Conservation (phyloP, 2,888 invertebrate genomes). For the Polymixis flavicincta region DNA sequence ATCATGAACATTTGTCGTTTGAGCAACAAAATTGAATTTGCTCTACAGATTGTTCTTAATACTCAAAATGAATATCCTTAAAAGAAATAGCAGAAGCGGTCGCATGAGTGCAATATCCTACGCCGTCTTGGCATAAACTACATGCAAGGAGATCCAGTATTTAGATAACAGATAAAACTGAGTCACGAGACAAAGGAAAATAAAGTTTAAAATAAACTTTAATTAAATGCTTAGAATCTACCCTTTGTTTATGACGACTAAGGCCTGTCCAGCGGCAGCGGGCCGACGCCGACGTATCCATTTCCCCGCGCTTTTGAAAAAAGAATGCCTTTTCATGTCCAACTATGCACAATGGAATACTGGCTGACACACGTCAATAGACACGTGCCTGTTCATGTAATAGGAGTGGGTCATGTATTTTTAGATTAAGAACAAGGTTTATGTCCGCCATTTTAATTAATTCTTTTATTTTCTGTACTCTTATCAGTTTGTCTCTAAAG, state of each 20-base stretch:
- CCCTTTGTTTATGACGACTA: slow-evolving; percentile 74
- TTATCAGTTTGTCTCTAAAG: neutral
- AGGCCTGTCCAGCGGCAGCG: slow-evolving; percentile 59
- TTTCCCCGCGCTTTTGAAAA: slow-evolving; percentile 71
- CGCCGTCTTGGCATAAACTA: slow-evolving; percentile 55
- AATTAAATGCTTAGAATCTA: slow-evolving; percentile 80
- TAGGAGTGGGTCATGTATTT: slow-evolving; percentile 34
- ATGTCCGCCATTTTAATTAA: neutral
- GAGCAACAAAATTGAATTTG: neutral
- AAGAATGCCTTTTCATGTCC: slow-evolving; percentile 52
- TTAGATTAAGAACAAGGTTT: slow-evolving; percentile 30
- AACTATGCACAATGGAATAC: slow-evolving; percentile 42
- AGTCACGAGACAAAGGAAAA: slow-evolving; percentile 75
- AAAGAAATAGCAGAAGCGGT: slow-evolving; percentile 19
- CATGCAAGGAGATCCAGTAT: slow-evolving; percentile 68
- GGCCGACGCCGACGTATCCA: slow-evolving; percentile 65
- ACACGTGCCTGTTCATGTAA: slow-evolving; percentile 27
- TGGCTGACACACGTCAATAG: slow-evolving; percentile 44
- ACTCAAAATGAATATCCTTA: slow-evolving; percentile 11
- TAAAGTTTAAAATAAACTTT: slow-evolving; percentile 82
- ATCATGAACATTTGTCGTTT: slow-evolving; percentile 2
- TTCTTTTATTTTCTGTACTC: slow-evolving; percentile 2
- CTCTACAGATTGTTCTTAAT: slow-evolving; percentile 3
- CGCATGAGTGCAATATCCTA: slow-evolving; percentile 40
- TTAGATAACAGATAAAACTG: slow-evolving; percentile 78